These are phyloP conservation scores for Eupeodes luniger DNA, from an alignment of 2,888 invertebrate species.

Conservation along the genomic window DNA sequence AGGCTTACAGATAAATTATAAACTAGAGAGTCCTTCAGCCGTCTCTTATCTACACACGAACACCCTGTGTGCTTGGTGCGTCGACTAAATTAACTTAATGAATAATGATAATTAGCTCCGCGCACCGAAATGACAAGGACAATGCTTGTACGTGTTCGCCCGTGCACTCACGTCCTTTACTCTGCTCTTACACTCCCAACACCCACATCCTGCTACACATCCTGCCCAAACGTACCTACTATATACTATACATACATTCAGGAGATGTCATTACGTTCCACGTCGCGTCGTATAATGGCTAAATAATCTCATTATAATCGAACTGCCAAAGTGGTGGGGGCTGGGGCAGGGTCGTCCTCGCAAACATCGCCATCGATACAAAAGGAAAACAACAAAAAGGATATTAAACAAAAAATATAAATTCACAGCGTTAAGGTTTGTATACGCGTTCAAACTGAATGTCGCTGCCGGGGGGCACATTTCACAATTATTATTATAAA, in stretches of 20 bases:
- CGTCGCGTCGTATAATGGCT: conserved; percentile 64
- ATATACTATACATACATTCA: not conserved
- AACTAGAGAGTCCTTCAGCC: conserved; percentile 48
- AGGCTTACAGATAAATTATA: conserved; percentile 16
- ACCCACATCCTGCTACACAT: conserved; percentile 16
- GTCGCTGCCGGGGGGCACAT: conserved; percentile 33
- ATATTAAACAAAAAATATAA: conserved; percentile 44
- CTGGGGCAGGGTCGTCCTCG: not conserved
- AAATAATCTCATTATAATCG: conserved; percentile 73
- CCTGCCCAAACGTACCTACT: not conserved
- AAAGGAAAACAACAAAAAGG: conserved; percentile 12
- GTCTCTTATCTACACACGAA: conserved; percentile 62
- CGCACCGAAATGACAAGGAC: conserved; percentile 62
- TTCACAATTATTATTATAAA: conserved; percentile 68
- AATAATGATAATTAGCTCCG: conserved; percentile 73
- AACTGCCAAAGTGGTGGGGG: not conserved
- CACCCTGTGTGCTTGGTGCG: conserved; percentile 61
- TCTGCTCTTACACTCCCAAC: not conserved
- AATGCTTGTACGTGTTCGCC: conserved; percentile 64
- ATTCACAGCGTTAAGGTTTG: conserved; percentile 48
- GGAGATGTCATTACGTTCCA: conserved; percentile 62
- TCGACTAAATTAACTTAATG: conserved; percentile 75
- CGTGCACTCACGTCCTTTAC: conserved; percentile 51
- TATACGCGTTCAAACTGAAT: conserved; percentile 8
- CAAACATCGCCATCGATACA: conserved; percentile 22